A percentile compares a stretch with the other conserved stretches of the same genome.
These are phyloP conservation scores for Hepsetus odoe DNA, from an alignment of 2,113 vertebrate species.

Conservation along the genomic window DNA sequence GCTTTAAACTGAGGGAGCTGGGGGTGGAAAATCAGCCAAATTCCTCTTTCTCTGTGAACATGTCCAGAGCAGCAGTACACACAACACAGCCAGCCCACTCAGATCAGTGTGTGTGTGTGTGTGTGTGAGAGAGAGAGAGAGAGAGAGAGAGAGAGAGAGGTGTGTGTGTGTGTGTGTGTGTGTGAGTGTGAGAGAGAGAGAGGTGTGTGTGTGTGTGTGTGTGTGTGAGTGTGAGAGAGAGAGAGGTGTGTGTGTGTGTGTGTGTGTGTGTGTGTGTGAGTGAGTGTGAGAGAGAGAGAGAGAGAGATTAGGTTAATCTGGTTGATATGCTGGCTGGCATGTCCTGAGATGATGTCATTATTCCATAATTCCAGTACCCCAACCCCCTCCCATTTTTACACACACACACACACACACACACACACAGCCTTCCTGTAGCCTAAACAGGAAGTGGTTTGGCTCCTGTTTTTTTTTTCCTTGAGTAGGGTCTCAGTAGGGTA, in stretches of 20 bases:
- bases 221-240: too few relatives aligned
- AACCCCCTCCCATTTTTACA: not conserved
- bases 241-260: not conserved
- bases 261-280: slow-evolving; percentile 1
- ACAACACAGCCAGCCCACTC: slow-evolving; percentile 1
- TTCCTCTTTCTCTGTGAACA: slow-evolving; percentile 63
- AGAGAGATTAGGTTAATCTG: slow-evolving; percentile 16
- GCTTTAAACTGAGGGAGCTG: slow-evolving; percentile 40
- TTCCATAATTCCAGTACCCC: slow-evolving; percentile 21
- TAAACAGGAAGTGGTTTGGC: slow-evolving; percentile 54
- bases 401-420: too few relatives aligned
- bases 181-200: too few relatives aligned
- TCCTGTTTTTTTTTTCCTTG: slow-evolving; percentile 42
- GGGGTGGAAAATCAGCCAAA: slow-evolving; percentile 31
- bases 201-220: too few relatives aligned
- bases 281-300: not conserved
- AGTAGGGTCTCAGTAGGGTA: too few relatives aligned
- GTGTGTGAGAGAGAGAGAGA: not conserved
- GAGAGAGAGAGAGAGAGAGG: too few relatives aligned
- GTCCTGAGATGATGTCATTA: slow-evolving; percentile 40
- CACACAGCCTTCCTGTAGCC: slow-evolving; percentile 41
- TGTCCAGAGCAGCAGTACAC: slow-evolving; percentile 48
- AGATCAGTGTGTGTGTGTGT: slow-evolving; percentile 4
- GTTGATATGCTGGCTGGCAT: not conserved
- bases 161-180: too few relatives aligned